A percentile compares a stretch with the other conserved stretches of the same genome.
These are phyloP conservation scores for Oncorhynchus gorbuscha DNA, from an alignment of 2,113 vertebrate species.

Conservation along the genomic window DNA sequence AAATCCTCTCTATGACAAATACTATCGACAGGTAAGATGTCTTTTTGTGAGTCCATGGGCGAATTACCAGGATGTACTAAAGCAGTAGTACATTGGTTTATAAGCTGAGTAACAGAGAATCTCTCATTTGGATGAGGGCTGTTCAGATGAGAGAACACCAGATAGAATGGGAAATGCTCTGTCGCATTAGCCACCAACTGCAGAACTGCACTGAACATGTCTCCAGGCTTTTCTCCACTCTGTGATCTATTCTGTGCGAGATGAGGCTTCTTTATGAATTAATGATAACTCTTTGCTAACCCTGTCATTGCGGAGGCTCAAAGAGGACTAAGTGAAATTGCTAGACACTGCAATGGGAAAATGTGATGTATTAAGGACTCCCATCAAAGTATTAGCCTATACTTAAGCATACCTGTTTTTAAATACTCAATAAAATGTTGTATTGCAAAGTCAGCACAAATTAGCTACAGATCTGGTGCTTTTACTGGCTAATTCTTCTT, in stretches of 20 bases:
- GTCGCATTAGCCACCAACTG: not conserved
- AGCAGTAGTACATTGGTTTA: not conserved
- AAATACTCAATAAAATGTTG: too few species aligned
- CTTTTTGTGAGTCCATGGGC: not conserved
- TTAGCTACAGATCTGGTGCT: too few species aligned
- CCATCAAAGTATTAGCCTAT: too few species aligned
- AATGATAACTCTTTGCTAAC: not conserved
- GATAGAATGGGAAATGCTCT: not conserved
- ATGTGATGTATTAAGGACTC: not conserved
- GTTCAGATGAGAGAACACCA: not conserved
- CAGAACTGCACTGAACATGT: conserved; percentile 2
- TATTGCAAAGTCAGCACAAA: too few species aligned
- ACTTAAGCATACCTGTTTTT: too few species aligned
- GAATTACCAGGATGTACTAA: not conserved
- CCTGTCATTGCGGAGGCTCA: not conserved
- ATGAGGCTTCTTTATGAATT: not conserved
- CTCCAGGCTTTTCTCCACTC: not conserved
- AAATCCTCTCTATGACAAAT: conserved; percentile 96
- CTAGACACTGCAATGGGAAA: not conserved
- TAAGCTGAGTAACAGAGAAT: too few species aligned
- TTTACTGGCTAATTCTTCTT: too few species aligned
- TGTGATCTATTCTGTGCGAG: not conserved
- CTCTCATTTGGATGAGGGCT: not conserved
- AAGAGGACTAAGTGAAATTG: not conserved
- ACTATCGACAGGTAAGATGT: conserved; percentile 89